Conservation (phyloP, 2,797 vertebrate species). For the Anableps anableps region DNA sequence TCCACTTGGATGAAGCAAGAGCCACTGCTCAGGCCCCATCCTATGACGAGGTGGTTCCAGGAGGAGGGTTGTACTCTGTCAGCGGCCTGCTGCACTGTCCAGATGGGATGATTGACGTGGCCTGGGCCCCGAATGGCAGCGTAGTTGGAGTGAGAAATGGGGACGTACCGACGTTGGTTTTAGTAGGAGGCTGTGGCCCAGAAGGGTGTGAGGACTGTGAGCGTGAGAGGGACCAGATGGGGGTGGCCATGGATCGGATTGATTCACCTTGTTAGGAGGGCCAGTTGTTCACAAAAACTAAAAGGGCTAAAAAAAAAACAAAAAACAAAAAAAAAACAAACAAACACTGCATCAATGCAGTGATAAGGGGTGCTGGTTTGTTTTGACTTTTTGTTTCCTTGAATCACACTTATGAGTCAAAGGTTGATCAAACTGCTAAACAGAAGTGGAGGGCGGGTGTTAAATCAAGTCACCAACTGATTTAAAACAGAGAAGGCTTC, state of each 20-base stretch:
- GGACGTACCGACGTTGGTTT: conserved; percentile 78
- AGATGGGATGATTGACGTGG: conserved; percentile 75
- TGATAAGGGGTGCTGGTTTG: conserved; percentile 20
- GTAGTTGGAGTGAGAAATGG: conserved; percentile 71
- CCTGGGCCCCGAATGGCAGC: conserved; percentile 72
- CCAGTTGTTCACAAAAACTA: neutral
- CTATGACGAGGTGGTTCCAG: conserved; percentile 80
- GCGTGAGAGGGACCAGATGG: conserved; percentile 83
- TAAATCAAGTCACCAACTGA: neutral
- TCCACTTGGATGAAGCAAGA: conserved; percentile 75
- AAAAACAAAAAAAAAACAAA: too few relatives aligned
- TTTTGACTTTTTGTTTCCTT: conserved; percentile 22
- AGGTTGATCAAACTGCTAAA: conserved; percentile 23
- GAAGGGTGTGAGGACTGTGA: conserved; percentile 84
- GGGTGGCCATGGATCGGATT: conserved; percentile 66
- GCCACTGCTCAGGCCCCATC: conserved; percentile 71
- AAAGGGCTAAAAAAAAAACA: conserved; percentile 36
- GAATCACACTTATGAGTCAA: conserved; percentile 8
- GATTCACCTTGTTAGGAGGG: conserved; percentile 78
- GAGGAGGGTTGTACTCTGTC: conserved; percentile 80
- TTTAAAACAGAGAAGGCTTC: neutral
- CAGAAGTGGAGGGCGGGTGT: neutral
- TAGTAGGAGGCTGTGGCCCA: conserved; percentile 78
- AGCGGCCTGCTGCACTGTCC: conserved; percentile 81
- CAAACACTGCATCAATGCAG: conserved; percentile 9